Evolutionary conservation across 2,888 invertebrate genomes (phyloP).

Genomic region (Vanessa cardui): DNA sequence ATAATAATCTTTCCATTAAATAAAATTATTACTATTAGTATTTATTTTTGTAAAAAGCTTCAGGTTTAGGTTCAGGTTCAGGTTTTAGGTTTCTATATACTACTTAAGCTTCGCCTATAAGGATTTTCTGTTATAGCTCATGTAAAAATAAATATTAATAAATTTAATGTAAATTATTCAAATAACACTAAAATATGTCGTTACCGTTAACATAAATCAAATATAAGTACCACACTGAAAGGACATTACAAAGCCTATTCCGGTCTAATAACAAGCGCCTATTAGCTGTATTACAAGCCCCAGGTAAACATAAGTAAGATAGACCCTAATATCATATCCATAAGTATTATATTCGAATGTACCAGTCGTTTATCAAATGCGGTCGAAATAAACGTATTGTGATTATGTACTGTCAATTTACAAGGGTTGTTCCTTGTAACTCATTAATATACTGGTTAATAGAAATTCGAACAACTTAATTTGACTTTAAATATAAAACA

Average conservation of each 20-base stretch:
- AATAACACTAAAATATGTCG: conserved; percentile 9
- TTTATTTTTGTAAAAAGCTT: no score
- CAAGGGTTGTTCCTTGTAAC: not conserved
- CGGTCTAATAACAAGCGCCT: conserved; percentile 12
- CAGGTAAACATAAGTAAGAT: not conserved
- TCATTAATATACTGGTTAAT: not conserved
- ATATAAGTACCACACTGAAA: conserved; percentile 10
- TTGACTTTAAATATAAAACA: not conserved
- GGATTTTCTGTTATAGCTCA: not conserved
- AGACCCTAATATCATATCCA: not conserved
- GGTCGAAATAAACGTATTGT: not conserved
- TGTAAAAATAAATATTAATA: conserved; percentile 9
- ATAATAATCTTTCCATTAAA: no score
- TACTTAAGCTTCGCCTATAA: not conserved
- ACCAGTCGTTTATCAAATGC: not conserved
- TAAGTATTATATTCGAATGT: not conserved
- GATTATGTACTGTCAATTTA: conserved; percentile 2
- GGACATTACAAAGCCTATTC: conserved; percentile 13
- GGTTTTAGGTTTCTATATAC: no score
- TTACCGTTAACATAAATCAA: conserved; percentile 7
- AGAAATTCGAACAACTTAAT: not conserved
- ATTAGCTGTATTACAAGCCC: conserved; percentile 6
- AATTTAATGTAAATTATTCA: conserved; percentile 6
- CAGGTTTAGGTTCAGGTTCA: no score
- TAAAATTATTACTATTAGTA: no score